A percentile compares a stretch with the other conserved stretches of the same genome.
Conservation (phyloP, 2,888 invertebrate species). For the Cryptus viduatorius region DNA sequence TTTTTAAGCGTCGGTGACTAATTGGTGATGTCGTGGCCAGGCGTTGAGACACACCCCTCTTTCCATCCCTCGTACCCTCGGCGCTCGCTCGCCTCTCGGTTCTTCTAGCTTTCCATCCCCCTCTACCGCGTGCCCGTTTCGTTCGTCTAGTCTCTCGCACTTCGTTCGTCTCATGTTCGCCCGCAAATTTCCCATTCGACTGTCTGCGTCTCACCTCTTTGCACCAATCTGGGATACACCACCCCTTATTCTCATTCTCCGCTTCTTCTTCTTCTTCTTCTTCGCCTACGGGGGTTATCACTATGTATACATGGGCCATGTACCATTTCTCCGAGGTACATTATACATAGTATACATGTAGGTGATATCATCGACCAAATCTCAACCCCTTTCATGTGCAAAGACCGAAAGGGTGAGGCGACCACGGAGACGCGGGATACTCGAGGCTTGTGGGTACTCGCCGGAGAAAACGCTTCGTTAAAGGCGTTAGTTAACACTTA, state of each 20-base stretch:
- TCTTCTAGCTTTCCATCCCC: conserved; percentile 28
- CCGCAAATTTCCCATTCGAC: conserved; percentile 24
- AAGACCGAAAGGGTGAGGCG: conserved; percentile 14
- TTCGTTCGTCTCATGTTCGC: conserved; percentile 48
- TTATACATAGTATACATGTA: not conserved
- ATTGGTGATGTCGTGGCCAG: conserved; percentile 85
- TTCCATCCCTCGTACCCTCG: conserved; percentile 47
- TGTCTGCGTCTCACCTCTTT: conserved; percentile 39
- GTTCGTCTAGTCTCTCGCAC: conserved; percentile 55
- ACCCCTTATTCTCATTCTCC: conserved; percentile 37
- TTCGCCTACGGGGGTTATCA: conserved; percentile 33
- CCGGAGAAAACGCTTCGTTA: conserved; percentile 69
- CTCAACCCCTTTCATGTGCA: conserved; percentile 20
- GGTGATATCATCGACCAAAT: not conserved
- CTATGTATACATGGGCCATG: conserved; percentile 12
- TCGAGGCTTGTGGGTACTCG: conserved; percentile 15
- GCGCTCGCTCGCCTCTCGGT: conserved; percentile 38
- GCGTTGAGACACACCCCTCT: conserved; percentile 82
- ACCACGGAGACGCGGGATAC: conserved; percentile 1
- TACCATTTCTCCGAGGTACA: conserved; percentile 19
- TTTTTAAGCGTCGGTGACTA: conserved; percentile 85
- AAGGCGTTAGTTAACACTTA: conserved; percentile 79
- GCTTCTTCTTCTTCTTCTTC: conserved; percentile 47
- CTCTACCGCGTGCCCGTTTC: not conserved
- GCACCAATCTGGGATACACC: conserved; percentile 35